These are phyloP conservation scores for Caenorhabditis sp. DNA, from an alignment of 2,888 invertebrate species.

Conservation along the genomic window DNA sequence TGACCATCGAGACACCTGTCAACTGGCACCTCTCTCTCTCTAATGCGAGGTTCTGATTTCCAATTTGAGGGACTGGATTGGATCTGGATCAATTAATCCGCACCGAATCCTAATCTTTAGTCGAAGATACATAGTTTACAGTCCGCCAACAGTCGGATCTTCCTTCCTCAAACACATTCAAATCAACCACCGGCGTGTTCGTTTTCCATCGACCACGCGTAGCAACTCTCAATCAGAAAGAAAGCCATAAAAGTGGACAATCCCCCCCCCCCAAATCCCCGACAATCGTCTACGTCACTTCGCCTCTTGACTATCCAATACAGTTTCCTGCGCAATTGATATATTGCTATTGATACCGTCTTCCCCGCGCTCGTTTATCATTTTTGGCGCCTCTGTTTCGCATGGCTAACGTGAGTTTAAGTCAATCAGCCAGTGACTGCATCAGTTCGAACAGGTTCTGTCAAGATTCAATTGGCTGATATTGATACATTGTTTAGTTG, in stretches of 20 bases:
- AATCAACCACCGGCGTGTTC: too few relatives aligned
- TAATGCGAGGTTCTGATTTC: background rate
- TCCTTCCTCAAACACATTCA: background rate
- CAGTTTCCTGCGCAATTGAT: conserved; percentile 23
- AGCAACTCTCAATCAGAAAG: conserved; percentile 20
- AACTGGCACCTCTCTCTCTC: background rate
- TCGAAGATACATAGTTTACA: background rate
- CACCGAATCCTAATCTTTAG: background rate
- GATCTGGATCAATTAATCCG: background rate
- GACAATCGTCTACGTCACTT: conserved; percentile 29
- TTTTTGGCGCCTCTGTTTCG: conserved; percentile 36
- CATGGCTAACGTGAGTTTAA: conserved; percentile 17
- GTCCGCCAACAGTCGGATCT: background rate
- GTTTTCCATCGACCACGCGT: conserved; percentile 19
- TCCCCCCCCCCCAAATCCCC: too few relatives aligned
- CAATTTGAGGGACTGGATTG: background rate
- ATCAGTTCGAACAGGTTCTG: conserved; percentile 32
- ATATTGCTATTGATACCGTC: background rate
- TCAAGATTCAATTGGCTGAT: background rate
- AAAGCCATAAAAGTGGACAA: conserved; percentile 37
- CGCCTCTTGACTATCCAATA: conserved; percentile 37
- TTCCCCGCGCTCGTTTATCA: conserved; percentile 34
- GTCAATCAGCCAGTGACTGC: too few relatives aligned
- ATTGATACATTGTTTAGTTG: conserved; percentile 8
- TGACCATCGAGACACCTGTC: background rate